Conservation (phyloP, 2,888 invertebrate genomes). For the Meiosimyza platycephala region DNA sequence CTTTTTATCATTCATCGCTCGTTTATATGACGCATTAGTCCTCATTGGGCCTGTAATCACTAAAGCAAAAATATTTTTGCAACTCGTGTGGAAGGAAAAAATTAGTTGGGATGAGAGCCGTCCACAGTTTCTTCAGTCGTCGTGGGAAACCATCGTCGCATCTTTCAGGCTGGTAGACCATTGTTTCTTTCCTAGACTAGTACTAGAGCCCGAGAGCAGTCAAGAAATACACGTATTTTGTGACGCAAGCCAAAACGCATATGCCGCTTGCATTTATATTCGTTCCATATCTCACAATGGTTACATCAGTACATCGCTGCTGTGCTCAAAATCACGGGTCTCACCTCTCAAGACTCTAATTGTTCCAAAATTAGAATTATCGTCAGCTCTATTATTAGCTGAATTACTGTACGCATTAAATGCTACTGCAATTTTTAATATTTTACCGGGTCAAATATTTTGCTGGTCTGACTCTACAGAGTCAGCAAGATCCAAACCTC, state of each 20-base stretch:
- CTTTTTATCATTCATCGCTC: neutral
- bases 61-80: conserved; percentile 44
- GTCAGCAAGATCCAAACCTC: neutral
- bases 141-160: too few relatives aligned
- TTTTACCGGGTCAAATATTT: too few relatives aligned
- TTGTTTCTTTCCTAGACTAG: neutral
- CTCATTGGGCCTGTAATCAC: conserved; percentile 67
- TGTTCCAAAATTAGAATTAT: too few relatives aligned
- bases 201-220: neutral
- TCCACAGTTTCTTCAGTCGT: neutral
- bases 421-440: too few relatives aligned
- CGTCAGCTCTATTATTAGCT: too few relatives aligned
- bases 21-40: conserved; percentile 69
- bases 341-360: too few relatives aligned
- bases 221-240: conserved; percentile 4
- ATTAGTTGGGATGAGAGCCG: conserved; percentile 43
- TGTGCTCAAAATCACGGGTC: too few relatives aligned
- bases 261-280: neutral
- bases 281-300: too few relatives aligned
- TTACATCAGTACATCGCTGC: too few relatives aligned
- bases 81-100: conserved; percentile 42
- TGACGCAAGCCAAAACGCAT: conserved; percentile 1
- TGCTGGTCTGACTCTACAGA: neutral
- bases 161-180: neutral
- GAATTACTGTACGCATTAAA: too few relatives aligned